These are phyloP conservation scores for Formica selysi DNA, from an alignment of 1,140 invertebrate species.

Conservation along the genomic window DNA sequence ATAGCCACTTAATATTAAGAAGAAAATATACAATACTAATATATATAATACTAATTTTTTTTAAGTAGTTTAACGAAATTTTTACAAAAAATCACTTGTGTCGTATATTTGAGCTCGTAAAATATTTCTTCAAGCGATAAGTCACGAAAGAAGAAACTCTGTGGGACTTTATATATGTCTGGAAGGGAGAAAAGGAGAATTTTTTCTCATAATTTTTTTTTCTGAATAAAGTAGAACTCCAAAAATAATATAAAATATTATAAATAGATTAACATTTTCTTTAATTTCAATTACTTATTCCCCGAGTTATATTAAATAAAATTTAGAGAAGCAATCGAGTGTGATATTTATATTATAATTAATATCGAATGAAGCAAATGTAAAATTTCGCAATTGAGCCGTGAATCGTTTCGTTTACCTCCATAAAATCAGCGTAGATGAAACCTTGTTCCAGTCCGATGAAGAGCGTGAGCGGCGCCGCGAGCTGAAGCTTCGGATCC, in stretches of 20 bases:
- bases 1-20: background rate
- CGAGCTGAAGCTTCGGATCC: conserved; percentile 87
- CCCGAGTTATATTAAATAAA: background rate
- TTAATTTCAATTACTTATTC: background rate
- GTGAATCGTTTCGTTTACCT: conserved; percentile 83
- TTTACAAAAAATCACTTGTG: background rate
- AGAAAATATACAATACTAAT: background rate
- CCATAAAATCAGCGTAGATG: conserved; percentile 91
- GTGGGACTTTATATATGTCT: background rate
- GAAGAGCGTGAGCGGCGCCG: conserved; percentile 89
- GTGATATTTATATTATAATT: background rate
- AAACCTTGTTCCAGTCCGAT: conserved; percentile 92
- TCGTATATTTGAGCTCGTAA: background rate
- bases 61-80: conserved; percentile 13
- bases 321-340: background rate
- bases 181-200: background rate
- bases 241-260: background rate
- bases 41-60: background rate
- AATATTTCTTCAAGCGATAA: background rate
- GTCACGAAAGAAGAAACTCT: background rate
- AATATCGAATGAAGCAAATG: background rate
- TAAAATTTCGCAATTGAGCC: too few relatives aligned
- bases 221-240: background rate
- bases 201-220: background rate
- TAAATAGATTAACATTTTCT: background rate